These are phyloP conservation scores for Melinopterus prodromus DNA, from an alignment of 2,888 invertebrate genomes.

Conservation along the genomic window DNA sequence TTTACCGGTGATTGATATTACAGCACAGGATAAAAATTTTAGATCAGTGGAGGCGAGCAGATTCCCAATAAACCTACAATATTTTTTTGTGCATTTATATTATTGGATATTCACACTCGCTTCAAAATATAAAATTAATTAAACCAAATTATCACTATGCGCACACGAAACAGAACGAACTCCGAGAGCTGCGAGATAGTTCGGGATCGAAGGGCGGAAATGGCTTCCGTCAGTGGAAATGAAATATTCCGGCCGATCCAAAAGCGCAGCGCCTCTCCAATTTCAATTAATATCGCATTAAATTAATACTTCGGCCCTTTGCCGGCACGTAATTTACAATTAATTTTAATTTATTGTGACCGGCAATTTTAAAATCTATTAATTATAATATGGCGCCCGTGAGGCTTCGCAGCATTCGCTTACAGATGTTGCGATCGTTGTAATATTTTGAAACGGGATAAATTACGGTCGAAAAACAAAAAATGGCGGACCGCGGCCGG, in stretches of 20 bases:
- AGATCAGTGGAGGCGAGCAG: too few species aligned
- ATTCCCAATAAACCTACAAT: not conserved
- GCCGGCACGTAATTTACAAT: conserved; percentile 34
- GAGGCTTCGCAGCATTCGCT: conserved; percentile 11
- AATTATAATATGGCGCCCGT: conserved; percentile 14
- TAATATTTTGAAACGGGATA: conserved; percentile 36
- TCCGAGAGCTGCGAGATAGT: not conserved
- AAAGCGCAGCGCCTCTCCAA: not conserved
- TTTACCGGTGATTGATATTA: too few species aligned
- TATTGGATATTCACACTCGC: not conserved
- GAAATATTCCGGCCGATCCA: conserved; percentile 15
- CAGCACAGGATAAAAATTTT: too few species aligned
- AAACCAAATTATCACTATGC: not conserved
- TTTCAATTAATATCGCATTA: conserved; percentile 37
- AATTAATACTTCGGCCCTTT: conserved; percentile 33
- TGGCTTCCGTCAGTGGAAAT: conserved; percentile 16
- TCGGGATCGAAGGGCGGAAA: conserved; percentile 15
- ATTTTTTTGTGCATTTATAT: not conserved
- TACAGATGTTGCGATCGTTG: conserved; percentile 36
- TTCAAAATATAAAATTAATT: not conserved
- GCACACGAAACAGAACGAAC: not conserved
- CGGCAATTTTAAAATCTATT: conserved; percentile 25
- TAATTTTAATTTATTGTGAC: conserved; percentile 35
- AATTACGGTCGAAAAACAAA: conserved; percentile 31
- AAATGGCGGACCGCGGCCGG: conserved; percentile 6